Evolutionary conservation across 35 echinoderm and acorn worm species (phyloP).

Genomic region (Ptychodera flava): DNA sequence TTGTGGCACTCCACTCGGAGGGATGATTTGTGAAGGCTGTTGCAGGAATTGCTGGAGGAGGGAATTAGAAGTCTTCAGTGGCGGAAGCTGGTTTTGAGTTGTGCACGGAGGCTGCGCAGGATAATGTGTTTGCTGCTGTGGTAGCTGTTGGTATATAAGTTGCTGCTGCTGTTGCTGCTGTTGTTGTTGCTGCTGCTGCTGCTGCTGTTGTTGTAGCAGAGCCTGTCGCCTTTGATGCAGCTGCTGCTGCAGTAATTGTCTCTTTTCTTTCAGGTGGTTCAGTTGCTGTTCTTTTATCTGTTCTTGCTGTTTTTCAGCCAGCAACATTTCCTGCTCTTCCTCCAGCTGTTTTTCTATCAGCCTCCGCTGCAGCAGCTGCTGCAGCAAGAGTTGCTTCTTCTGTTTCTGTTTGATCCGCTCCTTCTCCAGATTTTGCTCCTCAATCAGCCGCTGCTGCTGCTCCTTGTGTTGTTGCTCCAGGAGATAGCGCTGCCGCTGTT

Average conservation of each 20-base stretch:
- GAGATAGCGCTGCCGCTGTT: slow-evolving; percentile 41
- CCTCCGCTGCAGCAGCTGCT: slow-evolving; percentile 19
- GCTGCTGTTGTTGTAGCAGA: not conserved
- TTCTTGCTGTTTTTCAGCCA: not conserved
- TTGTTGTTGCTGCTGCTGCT: not conserved
- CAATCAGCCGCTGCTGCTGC: slow-evolving; percentile 43
- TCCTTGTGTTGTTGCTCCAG: slow-evolving; percentile 32
- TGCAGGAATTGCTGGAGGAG: not conserved
- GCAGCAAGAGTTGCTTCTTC: slow-evolving; percentile 30
- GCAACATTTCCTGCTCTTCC: not conserved
- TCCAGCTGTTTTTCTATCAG: slow-evolving; percentile 10
- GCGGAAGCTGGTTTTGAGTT: not conserved
- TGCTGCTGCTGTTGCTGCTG: not conserved
- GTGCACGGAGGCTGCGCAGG: not conserved
- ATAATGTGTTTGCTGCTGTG: not conserved
- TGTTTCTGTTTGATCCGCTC: slow-evolving; percentile 34
- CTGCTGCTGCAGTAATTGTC: not conserved
- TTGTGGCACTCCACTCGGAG: no score
- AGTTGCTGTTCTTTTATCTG: not conserved
- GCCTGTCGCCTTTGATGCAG: not conserved
- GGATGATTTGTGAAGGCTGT: not conserved
- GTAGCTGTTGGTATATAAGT: no score
- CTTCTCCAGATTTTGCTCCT: slow-evolving; percentile 48
- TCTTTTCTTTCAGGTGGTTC: not conserved
- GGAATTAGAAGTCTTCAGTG: not conserved